phyloP scores from a whole-genome alignment of 2,888 invertebrate species.

The Temnothorax rugatulus region DNA sequence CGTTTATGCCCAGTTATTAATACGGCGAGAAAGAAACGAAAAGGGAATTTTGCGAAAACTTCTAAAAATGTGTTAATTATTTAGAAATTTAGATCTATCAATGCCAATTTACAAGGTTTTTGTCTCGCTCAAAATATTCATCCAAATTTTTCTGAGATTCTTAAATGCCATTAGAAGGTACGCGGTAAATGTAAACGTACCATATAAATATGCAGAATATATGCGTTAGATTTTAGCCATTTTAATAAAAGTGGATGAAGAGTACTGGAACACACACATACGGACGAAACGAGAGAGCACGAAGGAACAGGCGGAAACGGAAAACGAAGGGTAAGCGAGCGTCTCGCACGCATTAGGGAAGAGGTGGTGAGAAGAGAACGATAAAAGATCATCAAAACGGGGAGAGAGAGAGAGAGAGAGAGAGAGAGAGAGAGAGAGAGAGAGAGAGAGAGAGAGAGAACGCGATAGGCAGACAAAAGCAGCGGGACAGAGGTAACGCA shows the following conservation, averaged over 20 bases:
- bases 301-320: conserved; percentile 20
- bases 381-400: conserved; percentile 54
- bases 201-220: neutral
- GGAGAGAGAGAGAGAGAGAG: conserved; percentile 37
- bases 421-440: conserved; percentile 56
- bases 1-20: conserved; percentile 29
- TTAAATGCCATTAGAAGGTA: neutral
- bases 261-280: neutral
- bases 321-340: conserved; percentile 58
- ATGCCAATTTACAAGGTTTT: neutral
- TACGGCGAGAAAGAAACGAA: conserved; percentile 30
- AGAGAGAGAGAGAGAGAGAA: conserved; percentile 55
- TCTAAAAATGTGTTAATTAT: neutral
- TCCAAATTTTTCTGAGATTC: neutral
- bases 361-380: conserved; percentile 42
- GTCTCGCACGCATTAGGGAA: conserved; percentile 33
- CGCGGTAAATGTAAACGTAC: neutral
- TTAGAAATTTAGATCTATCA: neutral
- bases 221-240: neutral
- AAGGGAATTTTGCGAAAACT: neutral
- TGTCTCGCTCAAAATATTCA: neutral
- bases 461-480: conserved; percentile 45
- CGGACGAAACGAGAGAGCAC: neutral
- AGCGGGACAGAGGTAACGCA: conserved; percentile 72
- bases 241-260: conserved; percentile 18